A percentile compares a stretch with the other conserved stretches of the same genome.
Conservation (phyloP, 2,888 invertebrate genomes). For the Zeuzera pyrina region DNA sequence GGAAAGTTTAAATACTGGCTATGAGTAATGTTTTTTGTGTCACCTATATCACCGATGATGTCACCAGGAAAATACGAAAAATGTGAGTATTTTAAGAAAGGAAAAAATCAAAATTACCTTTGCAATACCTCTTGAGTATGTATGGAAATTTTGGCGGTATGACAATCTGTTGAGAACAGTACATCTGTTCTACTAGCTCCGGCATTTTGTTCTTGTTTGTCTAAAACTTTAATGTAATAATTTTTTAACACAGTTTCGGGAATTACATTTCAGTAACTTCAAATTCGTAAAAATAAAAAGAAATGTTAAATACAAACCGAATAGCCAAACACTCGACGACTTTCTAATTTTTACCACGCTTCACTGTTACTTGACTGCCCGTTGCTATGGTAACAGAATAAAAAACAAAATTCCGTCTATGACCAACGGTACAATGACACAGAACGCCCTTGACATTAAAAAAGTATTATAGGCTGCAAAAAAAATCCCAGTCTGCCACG, state of each 20-base stretch:
- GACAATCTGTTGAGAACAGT: conserved; percentile 86
- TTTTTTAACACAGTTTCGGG: background rate
- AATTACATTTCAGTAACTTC: background rate
- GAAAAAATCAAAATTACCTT: too few relatives aligned
- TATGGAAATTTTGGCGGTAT: conserved; percentile 88
- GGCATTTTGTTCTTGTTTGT: too few relatives aligned
- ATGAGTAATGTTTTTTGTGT: too few relatives aligned
- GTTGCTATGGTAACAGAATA: conserved; percentile 11
- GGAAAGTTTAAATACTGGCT: too few relatives aligned
- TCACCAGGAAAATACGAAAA: too few relatives aligned
- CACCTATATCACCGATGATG: too few relatives aligned
- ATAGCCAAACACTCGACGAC: background rate
- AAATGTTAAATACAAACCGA: background rate
- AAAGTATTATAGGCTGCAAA: too few relatives aligned
- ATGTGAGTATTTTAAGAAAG: too few relatives aligned
- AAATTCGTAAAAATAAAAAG: background rate
- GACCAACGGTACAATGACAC: conserved; percentile 7
- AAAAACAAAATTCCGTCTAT: conserved; percentile 10
- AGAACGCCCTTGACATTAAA: conserved; percentile 4
- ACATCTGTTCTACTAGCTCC: conserved; percentile 79
- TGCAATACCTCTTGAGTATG: conserved; percentile 89
- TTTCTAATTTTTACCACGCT: too few relatives aligned
- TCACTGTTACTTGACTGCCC: background rate
- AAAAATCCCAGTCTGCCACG: too few relatives aligned
- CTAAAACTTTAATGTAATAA: background rate